phyloP scores from a whole-genome alignment of 2,797 vertebrate genomes.

The Myotis findleyi region DNA sequence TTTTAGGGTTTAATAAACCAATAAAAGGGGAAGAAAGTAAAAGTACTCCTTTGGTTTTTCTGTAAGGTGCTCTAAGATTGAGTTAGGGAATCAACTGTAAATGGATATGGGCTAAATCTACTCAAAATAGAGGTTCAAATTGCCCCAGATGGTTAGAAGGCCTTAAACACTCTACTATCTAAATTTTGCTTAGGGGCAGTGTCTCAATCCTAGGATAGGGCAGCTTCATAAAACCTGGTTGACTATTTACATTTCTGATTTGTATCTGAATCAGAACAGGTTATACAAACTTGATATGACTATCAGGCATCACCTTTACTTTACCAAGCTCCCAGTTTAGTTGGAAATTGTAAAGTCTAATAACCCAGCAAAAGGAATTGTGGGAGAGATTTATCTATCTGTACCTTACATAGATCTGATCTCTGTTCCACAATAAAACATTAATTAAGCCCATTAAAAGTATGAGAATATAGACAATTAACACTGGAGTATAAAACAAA shows the following conservation, averaged over 20 bases:
- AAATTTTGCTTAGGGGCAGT: background rate
- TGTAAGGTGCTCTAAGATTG: background rate
- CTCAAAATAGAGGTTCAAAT: background rate
- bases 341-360: background rate
- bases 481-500: conserved; percentile 14
- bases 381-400: background rate
- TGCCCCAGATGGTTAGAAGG: background rate
- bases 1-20: background rate
- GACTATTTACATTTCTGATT: background rate
- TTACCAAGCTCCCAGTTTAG: background rate
- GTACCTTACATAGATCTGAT: background rate
- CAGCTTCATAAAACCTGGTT: background rate
- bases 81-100: background rate
- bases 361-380: background rate
- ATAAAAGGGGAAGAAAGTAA: background rate
- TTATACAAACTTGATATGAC: background rate
- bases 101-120: background rate
- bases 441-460: background rate
- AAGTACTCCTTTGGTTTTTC: background rate
- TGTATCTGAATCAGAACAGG: background rate
- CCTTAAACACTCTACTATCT: background rate
- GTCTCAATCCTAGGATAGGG: background rate
- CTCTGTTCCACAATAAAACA: background rate
- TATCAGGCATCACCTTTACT: background rate
- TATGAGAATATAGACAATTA: conserved; percentile 36